These are phyloP conservation scores for Mola mola DNA, from an alignment of 2,113 vertebrate species.

Conservation along the genomic window DNA sequence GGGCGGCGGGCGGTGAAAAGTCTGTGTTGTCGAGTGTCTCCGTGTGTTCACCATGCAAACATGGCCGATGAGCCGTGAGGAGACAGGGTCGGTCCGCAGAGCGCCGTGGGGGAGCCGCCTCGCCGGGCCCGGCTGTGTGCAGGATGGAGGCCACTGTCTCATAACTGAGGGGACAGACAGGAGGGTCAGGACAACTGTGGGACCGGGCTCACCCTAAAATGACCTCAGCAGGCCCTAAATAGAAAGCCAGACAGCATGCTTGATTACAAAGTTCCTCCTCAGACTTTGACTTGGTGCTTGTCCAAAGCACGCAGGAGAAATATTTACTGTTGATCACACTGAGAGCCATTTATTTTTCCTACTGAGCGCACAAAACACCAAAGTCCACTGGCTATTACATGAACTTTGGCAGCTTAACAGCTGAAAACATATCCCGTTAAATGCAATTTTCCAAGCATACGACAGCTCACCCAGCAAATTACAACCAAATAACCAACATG, in stretches of 20 bases:
- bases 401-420: neutral
- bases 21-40: slow-evolving; percentile 26
- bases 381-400: neutral
- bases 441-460: no score
- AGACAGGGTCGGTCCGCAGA: slow-evolving; percentile 13
- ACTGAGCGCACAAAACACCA: neutral
- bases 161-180: slow-evolving; percentile 61
- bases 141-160: slow-evolving; percentile 63
- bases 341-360: neutral
- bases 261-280: slow-evolving; percentile 23
- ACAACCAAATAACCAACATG: neutral
- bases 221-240: slow-evolving; percentile 26
- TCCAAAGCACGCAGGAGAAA: slow-evolving; percentile 50
- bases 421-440: no score
- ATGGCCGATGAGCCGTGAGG: neutral
- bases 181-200: slow-evolving; percentile 58
- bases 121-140: slow-evolving; percentile 44
- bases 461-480: neutral
- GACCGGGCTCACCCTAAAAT: slow-evolving; percentile 40
- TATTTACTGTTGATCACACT: slow-evolving; percentile 1
- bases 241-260: slow-evolving; percentile 50
- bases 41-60: slow-evolving; percentile 14
- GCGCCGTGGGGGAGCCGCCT: slow-evolving; percentile 13
- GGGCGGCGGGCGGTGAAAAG: slow-evolving; percentile 45
- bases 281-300: slow-evolving; percentile 66